Evolutionary conservation across 1,140 invertebrate genomes (phyloP).

Genomic region (Cyrtorhinus lividipennis): DNA sequence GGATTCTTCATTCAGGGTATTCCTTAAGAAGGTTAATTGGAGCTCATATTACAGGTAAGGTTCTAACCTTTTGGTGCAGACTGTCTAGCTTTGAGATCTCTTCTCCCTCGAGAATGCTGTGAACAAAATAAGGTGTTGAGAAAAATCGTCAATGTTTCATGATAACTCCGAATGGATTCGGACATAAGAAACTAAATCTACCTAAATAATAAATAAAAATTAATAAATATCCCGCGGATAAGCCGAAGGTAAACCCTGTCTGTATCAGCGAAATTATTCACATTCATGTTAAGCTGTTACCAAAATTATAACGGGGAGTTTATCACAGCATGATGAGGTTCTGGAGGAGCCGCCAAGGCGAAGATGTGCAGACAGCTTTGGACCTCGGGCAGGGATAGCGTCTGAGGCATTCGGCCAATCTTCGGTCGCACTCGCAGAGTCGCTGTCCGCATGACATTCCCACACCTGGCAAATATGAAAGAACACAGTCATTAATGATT

Average conservation of each 20-base stretch:
- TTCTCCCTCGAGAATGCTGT: not conserved
- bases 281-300: too few species aligned
- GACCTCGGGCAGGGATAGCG: constrained; percentile 55
- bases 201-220: too few species aligned
- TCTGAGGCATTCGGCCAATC: constrained; percentile 61
- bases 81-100: not conserved
- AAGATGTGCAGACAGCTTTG: constrained; percentile 52
- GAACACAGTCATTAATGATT: not conserved
- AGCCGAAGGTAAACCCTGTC: too few species aligned
- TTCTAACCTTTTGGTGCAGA: not conserved
- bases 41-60: too few species aligned
- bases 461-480: constrained; percentile 26
- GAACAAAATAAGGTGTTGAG: too few species aligned
- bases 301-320: too few species aligned
- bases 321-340: constrained; percentile 43
- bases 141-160: not conserved
- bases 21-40: too few species aligned
- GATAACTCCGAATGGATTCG: not conserved
- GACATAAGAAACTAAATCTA: too few species aligned
- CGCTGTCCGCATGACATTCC: constrained; percentile 48
- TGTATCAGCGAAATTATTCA: too few species aligned
- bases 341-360: constrained; percentile 52
- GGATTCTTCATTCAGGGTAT: too few species aligned
- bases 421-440: constrained; percentile 71
- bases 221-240: too few species aligned